Conservation (phyloP, 2,797 vertebrate species). For the Oceanodroma leucorhoa region DNA sequence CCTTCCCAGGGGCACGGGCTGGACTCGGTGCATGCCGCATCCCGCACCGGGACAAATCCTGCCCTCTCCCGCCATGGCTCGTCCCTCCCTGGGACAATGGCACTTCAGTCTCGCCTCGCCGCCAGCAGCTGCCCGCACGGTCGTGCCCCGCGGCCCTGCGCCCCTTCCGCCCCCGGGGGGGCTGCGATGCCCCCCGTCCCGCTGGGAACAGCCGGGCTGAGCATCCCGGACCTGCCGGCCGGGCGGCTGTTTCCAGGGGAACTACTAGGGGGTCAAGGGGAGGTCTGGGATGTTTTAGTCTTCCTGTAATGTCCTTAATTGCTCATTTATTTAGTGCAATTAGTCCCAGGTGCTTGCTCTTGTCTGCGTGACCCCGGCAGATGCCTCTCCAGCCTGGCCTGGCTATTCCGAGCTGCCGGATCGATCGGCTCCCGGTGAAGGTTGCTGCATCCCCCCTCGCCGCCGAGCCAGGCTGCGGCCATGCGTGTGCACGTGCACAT, state of each 20-base stretch:
- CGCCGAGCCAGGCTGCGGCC: neutral
- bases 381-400: neutral
- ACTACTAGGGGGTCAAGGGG: conserved; percentile 5
- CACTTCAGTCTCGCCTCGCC: neutral
- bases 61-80: neutral
- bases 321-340: conserved; percentile 74
- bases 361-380: conserved; percentile 40
- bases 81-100: neutral
- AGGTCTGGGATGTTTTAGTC: conserved; percentile 32
- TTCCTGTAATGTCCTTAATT: conserved; percentile 66
- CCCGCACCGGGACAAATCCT: too few species aligned
- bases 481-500: rapidly evolving
- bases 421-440: neutral
- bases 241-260: conserved; percentile 37
- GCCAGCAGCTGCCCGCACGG: neutral
- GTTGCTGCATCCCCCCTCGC: neutral
- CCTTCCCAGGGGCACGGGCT: rapidly evolving
- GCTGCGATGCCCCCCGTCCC: neutral
- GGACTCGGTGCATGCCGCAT: rapidly evolving
- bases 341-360: conserved; percentile 66
- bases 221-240: neutral
- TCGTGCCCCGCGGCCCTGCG: neutral
- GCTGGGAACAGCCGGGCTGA: neutral
- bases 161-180: neutral
- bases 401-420: conserved; percentile 28